These are phyloP conservation scores for Dermatemys mawii DNA, from an alignment of 2,113 vertebrate genomes.

Conservation along the genomic window DNA sequence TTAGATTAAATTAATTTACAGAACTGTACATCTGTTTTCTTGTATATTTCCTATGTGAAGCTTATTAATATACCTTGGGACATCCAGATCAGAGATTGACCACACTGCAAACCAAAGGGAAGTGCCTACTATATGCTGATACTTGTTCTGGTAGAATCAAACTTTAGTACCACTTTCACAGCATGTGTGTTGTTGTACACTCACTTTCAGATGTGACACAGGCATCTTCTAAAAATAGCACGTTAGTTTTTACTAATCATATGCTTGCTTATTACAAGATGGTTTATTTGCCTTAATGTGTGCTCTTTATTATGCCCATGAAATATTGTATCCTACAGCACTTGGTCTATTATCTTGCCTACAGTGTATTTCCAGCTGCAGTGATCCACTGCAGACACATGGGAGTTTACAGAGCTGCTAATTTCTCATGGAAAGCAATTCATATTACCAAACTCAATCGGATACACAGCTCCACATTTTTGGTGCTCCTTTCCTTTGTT, in stretches of 20 bases:
- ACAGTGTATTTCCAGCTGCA: conserved; percentile 30
- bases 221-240: not conserved
- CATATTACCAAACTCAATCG: not conserved
- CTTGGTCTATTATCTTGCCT: not conserved
- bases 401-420: not conserved
- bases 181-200: not conserved
- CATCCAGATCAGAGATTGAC: not conserved
- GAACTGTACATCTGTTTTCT: not conserved
- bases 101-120: not conserved
- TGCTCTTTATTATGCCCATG: conserved; percentile 10
- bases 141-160: not conserved
- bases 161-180: not conserved
- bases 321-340: conserved; percentile 30
- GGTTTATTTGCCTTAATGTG: not conserved
- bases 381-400: not conserved
- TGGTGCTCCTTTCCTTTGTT: not conserved
- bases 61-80: not conserved
- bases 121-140: not conserved
- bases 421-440: not conserved
- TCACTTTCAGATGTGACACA: conserved; percentile 16
- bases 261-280: conserved; percentile 30
- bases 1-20: not conserved
- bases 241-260: not conserved
- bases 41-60: not conserved
- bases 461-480: not conserved